phyloP scores from a whole-genome alignment of 2,888 invertebrate genomes.

The Orgyia antiqua region DNA sequence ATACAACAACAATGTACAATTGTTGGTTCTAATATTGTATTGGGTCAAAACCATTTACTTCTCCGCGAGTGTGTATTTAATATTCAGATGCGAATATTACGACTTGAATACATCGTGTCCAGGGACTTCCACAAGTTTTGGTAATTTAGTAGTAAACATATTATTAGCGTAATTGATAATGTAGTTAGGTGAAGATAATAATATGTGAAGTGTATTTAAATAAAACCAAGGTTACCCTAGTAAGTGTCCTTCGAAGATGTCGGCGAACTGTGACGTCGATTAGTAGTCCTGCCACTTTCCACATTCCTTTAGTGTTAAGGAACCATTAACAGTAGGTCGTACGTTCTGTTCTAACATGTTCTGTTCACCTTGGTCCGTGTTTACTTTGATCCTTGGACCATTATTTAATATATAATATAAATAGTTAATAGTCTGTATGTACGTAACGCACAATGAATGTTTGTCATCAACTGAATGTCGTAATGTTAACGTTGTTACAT shows the following conservation, averaged over 20 bases:
- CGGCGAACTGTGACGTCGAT: constrained; percentile 36
- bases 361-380: constrained; percentile 6
- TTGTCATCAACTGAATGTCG: constrained; percentile 10
- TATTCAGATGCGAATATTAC: no score
- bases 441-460: constrained; percentile 19
- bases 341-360: constrained; percentile 11
- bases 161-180: no score
- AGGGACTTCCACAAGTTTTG: no score
- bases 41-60: no score
- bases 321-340: constrained; percentile 20
- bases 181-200: no score
- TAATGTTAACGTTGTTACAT: constrained; percentile 1
- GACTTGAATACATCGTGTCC: no score
- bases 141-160: no score
- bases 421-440: no score
- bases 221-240: constrained; percentile 45
- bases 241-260: constrained; percentile 65
- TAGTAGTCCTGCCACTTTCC: constrained; percentile 36
- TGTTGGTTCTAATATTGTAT: no score
- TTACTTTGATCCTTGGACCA: constrained; percentile 14
- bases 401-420: not conserved
- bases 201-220: no score
- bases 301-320: constrained; percentile 73
- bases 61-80: no score
- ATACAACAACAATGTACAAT: no score